These are phyloP conservation scores for Penaeus chinensis DNA, from an alignment of 1,140 invertebrate species.

Conservation along the genomic window DNA sequence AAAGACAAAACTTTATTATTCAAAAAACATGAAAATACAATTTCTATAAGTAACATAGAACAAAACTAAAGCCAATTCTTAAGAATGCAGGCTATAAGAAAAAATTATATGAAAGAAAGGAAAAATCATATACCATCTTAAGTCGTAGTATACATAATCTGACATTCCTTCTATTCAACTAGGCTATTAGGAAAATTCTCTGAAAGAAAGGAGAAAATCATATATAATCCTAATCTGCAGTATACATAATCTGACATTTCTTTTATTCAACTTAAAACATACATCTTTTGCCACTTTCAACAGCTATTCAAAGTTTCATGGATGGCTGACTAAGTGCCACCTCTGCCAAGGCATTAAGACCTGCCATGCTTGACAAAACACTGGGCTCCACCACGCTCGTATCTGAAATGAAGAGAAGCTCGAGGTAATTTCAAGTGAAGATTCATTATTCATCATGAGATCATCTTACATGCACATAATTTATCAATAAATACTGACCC, in stretches of 20 bases:
- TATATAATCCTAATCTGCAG: too few relatives aligned
- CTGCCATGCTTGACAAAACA: constrained; percentile 63
- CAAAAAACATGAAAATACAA: too few relatives aligned
- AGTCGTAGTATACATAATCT: too few relatives aligned
- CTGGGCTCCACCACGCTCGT: constrained; percentile 64
- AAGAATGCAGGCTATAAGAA: too few relatives aligned
- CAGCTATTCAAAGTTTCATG: constrained; percentile 76
- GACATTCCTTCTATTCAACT: too few relatives aligned
- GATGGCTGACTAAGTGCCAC: constrained; percentile 62
- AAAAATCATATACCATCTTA: too few relatives aligned
- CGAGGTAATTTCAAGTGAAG: background rate
- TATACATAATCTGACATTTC: background rate
- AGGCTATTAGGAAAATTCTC: too few relatives aligned
- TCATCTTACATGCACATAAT: background rate
- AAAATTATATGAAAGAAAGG: too few relatives aligned
- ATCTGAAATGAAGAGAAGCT: constrained; percentile 60
- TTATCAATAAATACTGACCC: background rate
- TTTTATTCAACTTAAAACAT: constrained; percentile 23
- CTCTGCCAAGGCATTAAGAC: constrained; percentile 64
- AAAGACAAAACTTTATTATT: too few relatives aligned
- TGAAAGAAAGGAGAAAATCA: too few relatives aligned
- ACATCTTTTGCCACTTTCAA: constrained; percentile 57
- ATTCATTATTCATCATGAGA: background rate
- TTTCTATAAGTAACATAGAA: too few relatives aligned
- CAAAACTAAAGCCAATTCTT: too few relatives aligned